These are phyloP conservation scores for Cremastinae sp. DNA, from an alignment of 2,888 invertebrate species.

Conservation along the genomic window DNA sequence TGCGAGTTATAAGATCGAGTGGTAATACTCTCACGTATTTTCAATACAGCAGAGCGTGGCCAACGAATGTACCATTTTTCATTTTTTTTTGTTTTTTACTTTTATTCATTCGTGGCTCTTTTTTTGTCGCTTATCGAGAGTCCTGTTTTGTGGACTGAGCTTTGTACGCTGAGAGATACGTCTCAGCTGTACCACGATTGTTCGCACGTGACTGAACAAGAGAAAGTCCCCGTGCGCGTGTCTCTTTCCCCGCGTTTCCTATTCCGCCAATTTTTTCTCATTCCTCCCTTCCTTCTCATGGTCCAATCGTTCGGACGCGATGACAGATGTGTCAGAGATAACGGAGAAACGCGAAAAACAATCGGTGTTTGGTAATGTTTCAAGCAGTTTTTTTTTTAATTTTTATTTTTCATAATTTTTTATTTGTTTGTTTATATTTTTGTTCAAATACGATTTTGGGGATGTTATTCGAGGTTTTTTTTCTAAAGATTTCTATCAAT, in stretches of 20 bases:
- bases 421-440: too few species aligned
- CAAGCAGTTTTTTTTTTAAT: too few species aligned
- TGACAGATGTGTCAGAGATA: too few species aligned
- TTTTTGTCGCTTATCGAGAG: constrained; percentile 50
- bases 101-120: constrained; percentile 41
- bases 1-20: neutral
- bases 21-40: too few species aligned
- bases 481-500: too few species aligned
- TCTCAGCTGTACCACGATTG: constrained; percentile 51
- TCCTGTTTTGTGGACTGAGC: constrained; percentile 22
- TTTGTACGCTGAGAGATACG: constrained; percentile 13
- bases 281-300: neutral
- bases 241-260: constrained; percentile 54
- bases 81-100: constrained; percentile 57
- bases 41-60: too few species aligned
- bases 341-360: too few species aligned
- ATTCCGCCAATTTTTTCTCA: constrained; percentile 51
- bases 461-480: too few species aligned
- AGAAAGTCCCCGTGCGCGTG: constrained; percentile 52
- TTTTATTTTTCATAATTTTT: too few species aligned
- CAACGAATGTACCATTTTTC: neutral
- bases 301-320: too few species aligned
- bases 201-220: constrained; percentile 63
- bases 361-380: too few species aligned
- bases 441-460: too few species aligned